Base-by-base conservation (phyloP, 2,797 vertebrate genomes). In the Echiichthys vipera region DNA sequence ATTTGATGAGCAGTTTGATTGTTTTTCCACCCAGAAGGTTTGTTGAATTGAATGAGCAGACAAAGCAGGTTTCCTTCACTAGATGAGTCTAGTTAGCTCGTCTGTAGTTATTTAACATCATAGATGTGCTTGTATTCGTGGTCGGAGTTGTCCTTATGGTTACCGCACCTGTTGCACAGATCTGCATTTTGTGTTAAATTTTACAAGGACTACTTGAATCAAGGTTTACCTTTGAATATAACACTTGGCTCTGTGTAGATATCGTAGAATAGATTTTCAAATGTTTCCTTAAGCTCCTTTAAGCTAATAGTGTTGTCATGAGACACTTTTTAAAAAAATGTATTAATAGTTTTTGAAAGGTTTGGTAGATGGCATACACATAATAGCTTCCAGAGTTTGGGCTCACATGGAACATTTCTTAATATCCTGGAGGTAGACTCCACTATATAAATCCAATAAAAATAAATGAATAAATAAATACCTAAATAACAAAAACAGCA, bases 11-110 rank as follows among this genome's bases (percentile, higher is more conserved):
- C 95, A 94, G 83, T 92, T 96, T 93, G 94, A 95, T 90, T 90
- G 93, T 90, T 92, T 96, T 93, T 84, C 95, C 80, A 81, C 92
- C 73, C 91, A 94, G 83, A 93, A 97, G 96, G 96, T 97, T 96
- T 95, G 96, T 96, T 83, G 17, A 63, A 71, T 71, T 56, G 36
- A 72, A 61, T 51, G 30, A 65, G 61, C 32, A 45, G 74, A 51
- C 39, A 53, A 56, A 57, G 27, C 1, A 7, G 3, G 22, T 64
- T 63, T 25, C 40, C 65, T 56, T 10, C 47, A 54, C 4, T 81
- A 84, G 76, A 75, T 61, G 36, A 70, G 30, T 62, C 49, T 67
- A 71, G 34, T 68, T 18, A 13, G 45, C 17, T 37, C 5, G 47
- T 43, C 22, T 50, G 8, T 62, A 54, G 69, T 75, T 43, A 49